phyloP scores from a whole-genome alignment of 2,113 vertebrate species.

The Oryzias javanicus region DNA sequence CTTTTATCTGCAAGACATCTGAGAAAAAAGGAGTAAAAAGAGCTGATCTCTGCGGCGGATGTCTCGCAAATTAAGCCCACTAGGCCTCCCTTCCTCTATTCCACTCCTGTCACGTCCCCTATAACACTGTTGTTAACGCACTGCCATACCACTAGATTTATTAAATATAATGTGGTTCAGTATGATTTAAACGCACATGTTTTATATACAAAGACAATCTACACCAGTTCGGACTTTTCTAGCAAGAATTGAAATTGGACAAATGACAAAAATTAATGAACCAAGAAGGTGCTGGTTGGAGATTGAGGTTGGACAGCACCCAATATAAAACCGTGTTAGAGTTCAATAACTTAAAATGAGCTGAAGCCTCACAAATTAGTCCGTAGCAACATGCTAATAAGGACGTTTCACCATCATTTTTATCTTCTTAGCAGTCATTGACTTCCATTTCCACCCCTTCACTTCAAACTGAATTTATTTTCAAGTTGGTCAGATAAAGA shows the following conservation, averaged over 20 bases:
- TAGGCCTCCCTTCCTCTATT: background rate
- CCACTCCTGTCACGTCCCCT: conserved; percentile 10
- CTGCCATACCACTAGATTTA: conserved; percentile 14
- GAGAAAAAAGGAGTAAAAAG: conserved; percentile 30
- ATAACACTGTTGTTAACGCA: conserved; percentile 1
- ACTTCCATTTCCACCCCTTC: conserved; percentile 56
- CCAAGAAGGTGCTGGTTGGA: conserved; percentile 52
- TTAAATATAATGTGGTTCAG: conserved; percentile 38
- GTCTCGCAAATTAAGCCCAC: conserved; percentile 20
- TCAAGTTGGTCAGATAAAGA: conserved; percentile 55
- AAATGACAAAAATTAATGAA: conserved; percentile 70
- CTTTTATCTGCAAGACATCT: conserved; percentile 42
- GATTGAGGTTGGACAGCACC: conserved; percentile 41
- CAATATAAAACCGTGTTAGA: conserved; percentile 58
- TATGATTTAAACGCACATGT: conserved; percentile 37
- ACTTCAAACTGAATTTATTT: conserved; percentile 64
- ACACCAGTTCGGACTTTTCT: conserved; percentile 33
- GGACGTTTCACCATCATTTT: conserved; percentile 50
- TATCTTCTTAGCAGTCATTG: conserved; percentile 55
- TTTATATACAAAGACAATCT: conserved; percentile 22
- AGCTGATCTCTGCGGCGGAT: conserved; percentile 23
- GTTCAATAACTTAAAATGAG: conserved; percentile 63
- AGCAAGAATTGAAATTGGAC: conserved; percentile 65
- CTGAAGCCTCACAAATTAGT: conserved; percentile 49
- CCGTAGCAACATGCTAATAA: conserved; percentile 52